Conservation (phyloP, 2,888 invertebrate genomes). For the Diogma glabrata region DNA sequence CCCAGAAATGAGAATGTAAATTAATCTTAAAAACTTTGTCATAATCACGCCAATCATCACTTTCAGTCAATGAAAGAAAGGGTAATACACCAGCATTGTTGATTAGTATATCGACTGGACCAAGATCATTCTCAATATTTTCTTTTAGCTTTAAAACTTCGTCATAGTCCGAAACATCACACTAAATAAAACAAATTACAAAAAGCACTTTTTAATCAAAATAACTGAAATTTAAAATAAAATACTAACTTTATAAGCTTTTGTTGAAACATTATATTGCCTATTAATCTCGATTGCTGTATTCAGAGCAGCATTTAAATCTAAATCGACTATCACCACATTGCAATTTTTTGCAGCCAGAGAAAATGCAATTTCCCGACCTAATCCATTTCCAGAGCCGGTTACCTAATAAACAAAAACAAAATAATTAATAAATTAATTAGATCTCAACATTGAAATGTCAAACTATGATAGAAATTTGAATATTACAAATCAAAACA, state of each 20-base stretch:
- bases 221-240: background rate
- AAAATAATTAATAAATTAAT: too few species aligned
- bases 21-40: slow-evolving; percentile 23
- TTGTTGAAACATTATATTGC: slow-evolving; percentile 16
- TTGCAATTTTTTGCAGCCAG: slow-evolving; percentile 20
- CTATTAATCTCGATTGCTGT: slow-evolving; percentile 14
- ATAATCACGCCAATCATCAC: slow-evolving; percentile 19
- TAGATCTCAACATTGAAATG: too few species aligned
- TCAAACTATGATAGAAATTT: too few species aligned
- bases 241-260: slow-evolving; percentile 12
- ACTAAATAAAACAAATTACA: background rate
- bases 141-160: slow-evolving; percentile 11
- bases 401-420: slow-evolving; percentile 24
- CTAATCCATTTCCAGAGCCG: slow-evolving; percentile 24
- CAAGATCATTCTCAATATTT: slow-evolving; percentile 14
- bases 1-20: slow-evolving; percentile 24
- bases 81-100: slow-evolving; percentile 26
- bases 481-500: too few species aligned
- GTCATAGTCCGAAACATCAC: slow-evolving; percentile 6
- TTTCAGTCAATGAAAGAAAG: slow-evolving; percentile 18
- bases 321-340: slow-evolving; percentile 13
- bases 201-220: slow-evolving; percentile 2
- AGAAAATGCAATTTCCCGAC: slow-evolving; percentile 21
- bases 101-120: slow-evolving; percentile 23
- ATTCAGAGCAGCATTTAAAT: slow-evolving; percentile 1